phyloP scores from a whole-genome alignment of 2,113 vertebrate genomes.

The Maccullochella peelii region DNA sequence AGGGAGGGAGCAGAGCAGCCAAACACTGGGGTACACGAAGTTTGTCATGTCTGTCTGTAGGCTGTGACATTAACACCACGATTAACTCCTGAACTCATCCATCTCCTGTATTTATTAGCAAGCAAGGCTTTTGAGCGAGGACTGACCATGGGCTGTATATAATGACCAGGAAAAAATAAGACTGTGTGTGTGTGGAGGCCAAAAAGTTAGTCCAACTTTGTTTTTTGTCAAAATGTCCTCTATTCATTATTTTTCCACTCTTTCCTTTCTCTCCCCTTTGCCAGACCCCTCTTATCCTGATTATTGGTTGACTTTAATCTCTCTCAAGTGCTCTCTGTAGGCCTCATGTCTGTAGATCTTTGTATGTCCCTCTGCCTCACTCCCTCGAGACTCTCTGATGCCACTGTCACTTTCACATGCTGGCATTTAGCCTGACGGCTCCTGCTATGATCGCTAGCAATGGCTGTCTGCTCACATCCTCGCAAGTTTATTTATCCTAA shows the following conservation, averaged over 20 bases:
- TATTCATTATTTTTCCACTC: slow-evolving; percentile 40
- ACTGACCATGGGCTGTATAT: slow-evolving; percentile 10
- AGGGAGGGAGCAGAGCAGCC: slow-evolving; percentile 38
- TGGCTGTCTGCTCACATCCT: slow-evolving; percentile 39
- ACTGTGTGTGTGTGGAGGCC: not conserved
- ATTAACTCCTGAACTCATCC: slow-evolving; percentile 54
- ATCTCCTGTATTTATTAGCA: slow-evolving; percentile 46
- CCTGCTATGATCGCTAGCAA: slow-evolving; percentile 32
- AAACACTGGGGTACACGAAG: slow-evolving; percentile 41
- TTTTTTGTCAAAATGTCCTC: slow-evolving; percentile 35
- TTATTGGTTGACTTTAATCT: slow-evolving; percentile 59
- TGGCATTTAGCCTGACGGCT: slow-evolving; percentile 58
- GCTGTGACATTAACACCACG: slow-evolving; percentile 66
- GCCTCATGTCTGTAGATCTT: slow-evolving; percentile 53
- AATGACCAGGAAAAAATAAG: slow-evolving; percentile 14
- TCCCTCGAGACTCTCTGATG: slow-evolving; percentile 43
- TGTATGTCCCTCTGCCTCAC: slow-evolving; percentile 43
- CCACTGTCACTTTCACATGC: slow-evolving; percentile 49
- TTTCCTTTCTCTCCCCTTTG: slow-evolving; percentile 13
- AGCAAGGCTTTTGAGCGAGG: slow-evolving; percentile 23
- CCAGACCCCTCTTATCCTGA: slow-evolving; percentile 50
- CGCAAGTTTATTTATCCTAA: slow-evolving; percentile 64
- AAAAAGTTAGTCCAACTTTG: slow-evolving; percentile 43
- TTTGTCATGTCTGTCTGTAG: slow-evolving; percentile 62
- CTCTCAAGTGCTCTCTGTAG: slow-evolving; percentile 54